Evolutionary conservation across 1,140 invertebrate species (phyloP).

Genomic region (Heliconius himera): DNA sequence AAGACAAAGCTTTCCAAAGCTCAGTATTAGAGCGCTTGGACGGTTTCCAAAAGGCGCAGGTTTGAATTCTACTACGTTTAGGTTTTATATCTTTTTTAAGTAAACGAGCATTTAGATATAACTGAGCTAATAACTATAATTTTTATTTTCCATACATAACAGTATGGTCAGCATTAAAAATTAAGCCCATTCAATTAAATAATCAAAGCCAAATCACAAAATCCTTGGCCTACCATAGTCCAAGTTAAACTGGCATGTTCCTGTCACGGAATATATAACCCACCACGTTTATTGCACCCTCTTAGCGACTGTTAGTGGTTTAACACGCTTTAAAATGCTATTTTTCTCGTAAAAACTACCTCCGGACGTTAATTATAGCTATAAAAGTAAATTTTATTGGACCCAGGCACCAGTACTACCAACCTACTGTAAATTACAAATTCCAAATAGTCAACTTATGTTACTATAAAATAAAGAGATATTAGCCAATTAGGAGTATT

Average conservation of each 20-base stretch:
- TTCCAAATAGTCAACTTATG: slow-evolving; percentile 15
- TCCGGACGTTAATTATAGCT: not conserved
- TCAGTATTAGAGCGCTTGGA: too few species aligned
- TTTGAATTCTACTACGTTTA: too few species aligned
- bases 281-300: slow-evolving; percentile 9
- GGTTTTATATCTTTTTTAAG: too few species aligned
- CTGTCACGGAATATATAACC: slow-evolving; percentile 13
- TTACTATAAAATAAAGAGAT: slow-evolving; percentile 7
- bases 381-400: slow-evolving; percentile 17
- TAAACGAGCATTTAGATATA: too few species aligned
- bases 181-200: not conserved
- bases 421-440: slow-evolving; percentile 12
- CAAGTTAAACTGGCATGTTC: slow-evolving; percentile 5
- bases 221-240: not conserved
- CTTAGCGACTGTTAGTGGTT: not conserved
- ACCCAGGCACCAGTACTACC: slow-evolving; percentile 1
- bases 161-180: not conserved
- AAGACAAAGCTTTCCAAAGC: too few species aligned
- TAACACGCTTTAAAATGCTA: slow-evolving; percentile 22
- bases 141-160: not conserved
- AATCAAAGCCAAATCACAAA: not conserved
- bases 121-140: too few species aligned
- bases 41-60: too few species aligned
- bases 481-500: not conserved
- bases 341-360: slow-evolving; percentile 10